A percentile compares a stretch with the other conserved stretches of the same genome.
phyloP scores from a whole-genome alignment of 2,797 vertebrate genomes.

The Anisognathus igniventris region DNA sequence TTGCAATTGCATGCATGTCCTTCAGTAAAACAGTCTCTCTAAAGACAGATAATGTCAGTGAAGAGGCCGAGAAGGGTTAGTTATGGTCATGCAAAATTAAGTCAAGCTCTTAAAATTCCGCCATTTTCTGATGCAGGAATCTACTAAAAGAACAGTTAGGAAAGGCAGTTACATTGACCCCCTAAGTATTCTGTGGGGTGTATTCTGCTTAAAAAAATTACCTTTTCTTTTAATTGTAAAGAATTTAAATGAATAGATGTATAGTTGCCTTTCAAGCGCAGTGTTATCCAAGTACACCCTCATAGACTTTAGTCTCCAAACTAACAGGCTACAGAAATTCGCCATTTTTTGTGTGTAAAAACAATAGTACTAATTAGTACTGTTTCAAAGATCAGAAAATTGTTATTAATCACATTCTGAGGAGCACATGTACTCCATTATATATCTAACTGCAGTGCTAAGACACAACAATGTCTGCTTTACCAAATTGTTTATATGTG shows the following conservation, averaged over 20 bases:
- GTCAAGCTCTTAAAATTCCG: not conserved
- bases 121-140: not conserved
- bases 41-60: not conserved
- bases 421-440: not conserved
- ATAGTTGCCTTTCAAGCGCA: not conserved
- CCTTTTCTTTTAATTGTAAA: not conserved
- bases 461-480: not conserved
- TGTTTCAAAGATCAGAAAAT: not conserved
- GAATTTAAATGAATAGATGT: not conserved
- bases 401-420: not conserved
- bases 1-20: not conserved
- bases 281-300: not conserved
- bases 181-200: not conserved
- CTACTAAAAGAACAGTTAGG: not conserved
- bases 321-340: not conserved
- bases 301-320: not conserved
- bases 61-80: not conserved
- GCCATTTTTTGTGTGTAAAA: not conserved
- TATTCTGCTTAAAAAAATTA: not conserved
- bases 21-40: not conserved
- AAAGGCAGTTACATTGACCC: not conserved
- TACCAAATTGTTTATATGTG: not conserved
- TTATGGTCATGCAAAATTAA: not conserved
- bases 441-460: not conserved
- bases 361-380: not conserved